phyloP scores from a whole-genome alignment of 2,888 invertebrate genomes.

The Imbricaverruca yamaguchii region DNA sequence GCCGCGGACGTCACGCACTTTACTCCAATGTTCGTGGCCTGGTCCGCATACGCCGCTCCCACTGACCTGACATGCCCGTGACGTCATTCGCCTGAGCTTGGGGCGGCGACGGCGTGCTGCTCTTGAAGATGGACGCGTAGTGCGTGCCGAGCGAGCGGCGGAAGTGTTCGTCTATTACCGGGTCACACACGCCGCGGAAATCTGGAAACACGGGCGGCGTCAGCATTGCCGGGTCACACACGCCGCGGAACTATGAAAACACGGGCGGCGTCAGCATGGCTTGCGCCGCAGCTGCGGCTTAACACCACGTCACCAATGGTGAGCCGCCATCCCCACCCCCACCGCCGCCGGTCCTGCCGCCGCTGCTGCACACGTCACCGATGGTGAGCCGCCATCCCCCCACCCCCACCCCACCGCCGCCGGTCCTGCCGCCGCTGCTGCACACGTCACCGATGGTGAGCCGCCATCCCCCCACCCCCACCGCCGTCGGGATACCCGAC shows the following conservation, averaged over 20 bases:
- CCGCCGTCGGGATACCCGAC: too few species aligned
- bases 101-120: background rate
- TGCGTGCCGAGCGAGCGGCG: slow-evolving; percentile 70
- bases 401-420: too few species aligned
- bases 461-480: too few species aligned
- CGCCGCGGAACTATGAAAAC: background rate
- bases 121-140: slow-evolving; percentile 38
- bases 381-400: too few species aligned
- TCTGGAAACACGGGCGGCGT: background rate
- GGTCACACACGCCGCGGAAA: slow-evolving; percentile 44
- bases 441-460: too few species aligned
- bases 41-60: too few species aligned
- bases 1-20: too few species aligned
- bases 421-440: too few species aligned
- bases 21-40: too few species aligned
- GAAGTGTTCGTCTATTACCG: slow-evolving; percentile 92
- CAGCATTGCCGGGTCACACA: slow-evolving; percentile 52
- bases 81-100: background rate
- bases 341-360: background rate
- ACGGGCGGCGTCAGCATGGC: background rate
- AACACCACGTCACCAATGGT: too few species aligned
- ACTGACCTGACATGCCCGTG: slow-evolving; percentile 22
- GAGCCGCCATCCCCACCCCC: background rate
- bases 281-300: too few species aligned
- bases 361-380: too few species aligned